Percentiles rank a stretch among this genome's conserved stretches.
Conservation (phyloP, 2,113 vertebrate species). For the Pogona vitticeps region DNA sequence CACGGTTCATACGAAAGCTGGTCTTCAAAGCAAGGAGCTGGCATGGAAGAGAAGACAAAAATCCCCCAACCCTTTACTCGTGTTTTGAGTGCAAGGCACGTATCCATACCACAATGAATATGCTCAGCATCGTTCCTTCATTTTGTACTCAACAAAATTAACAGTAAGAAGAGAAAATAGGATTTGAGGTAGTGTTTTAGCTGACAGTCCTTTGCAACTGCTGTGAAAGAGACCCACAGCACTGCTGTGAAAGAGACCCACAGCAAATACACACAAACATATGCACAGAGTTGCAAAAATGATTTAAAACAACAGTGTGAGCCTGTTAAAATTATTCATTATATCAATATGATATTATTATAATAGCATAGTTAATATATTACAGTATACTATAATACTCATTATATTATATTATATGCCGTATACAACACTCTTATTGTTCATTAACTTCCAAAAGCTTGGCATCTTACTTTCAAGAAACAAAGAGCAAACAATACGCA, state of each 20-base stretch:
- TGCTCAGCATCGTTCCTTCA: neutral
- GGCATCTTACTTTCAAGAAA: conserved; percentile 14
- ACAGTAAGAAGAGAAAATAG: conserved; percentile 38
- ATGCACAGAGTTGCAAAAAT: neutral
- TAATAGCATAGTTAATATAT: too few relatives aligned
- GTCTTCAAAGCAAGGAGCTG: conserved; percentile 49
- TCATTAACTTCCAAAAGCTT: conserved; percentile 42
- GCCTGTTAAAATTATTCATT: too few relatives aligned
- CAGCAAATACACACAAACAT: neutral
- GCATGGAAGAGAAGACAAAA: conserved; percentile 5
- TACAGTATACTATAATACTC: too few relatives aligned
- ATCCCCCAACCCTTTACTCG: conserved; percentile 22
- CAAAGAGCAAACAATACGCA: neutral
- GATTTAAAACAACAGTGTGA: too few relatives aligned
- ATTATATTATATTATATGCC: too few relatives aligned
- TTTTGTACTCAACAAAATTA: conserved; percentile 56
- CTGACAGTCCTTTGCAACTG: neutral
- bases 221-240: conserved; percentile 10
- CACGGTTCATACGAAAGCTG: conserved; percentile 35
- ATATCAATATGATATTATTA: too few relatives aligned
- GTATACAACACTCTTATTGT: neutral
- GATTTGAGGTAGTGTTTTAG: conserved; percentile 48
- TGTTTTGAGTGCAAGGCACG: neutral
- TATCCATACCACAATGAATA: neutral
- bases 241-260: conserved; percentile 13